phyloP scores from a whole-genome alignment of 1,140 invertebrate genomes.

The Periplaneta americana region DNA sequence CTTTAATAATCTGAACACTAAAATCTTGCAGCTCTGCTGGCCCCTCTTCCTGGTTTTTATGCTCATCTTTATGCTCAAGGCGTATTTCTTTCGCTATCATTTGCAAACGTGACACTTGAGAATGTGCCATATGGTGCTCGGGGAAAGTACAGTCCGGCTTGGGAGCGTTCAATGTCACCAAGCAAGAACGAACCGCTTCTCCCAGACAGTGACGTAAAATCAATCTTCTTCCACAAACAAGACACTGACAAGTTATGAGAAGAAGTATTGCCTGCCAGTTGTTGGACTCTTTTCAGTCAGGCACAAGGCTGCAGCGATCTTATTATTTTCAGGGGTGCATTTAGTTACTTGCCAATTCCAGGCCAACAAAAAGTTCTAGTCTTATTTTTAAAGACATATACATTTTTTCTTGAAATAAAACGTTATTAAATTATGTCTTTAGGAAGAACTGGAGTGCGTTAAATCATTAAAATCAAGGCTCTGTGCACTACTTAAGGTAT shows the following conservation, averaged over 20 bases:
- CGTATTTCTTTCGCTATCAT: not conserved
- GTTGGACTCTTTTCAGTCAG: not conserved
- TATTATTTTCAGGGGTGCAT: not conserved
- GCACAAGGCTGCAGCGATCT: not conserved
- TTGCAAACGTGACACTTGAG: not conserved
- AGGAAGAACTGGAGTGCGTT: no score
- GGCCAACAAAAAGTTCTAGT: not conserved
- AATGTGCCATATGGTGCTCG: not conserved
- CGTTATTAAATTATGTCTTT: no score
- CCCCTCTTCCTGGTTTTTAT: not conserved
- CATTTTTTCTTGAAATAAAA: no score
- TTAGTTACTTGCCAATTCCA: not conserved
- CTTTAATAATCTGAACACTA: no score
- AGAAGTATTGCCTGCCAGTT: no score
- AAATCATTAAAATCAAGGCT: no score
- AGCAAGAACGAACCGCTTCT: not conserved
- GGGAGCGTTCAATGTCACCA: not conserved
- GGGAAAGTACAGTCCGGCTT: not conserved
- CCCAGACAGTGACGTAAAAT: not conserved
- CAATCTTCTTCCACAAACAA: not conserved
- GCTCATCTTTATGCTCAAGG: not conserved
- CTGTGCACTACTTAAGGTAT: no score
- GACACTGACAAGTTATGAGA: no score
- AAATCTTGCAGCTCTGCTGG: no score
- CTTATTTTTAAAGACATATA: not conserved